Evolutionary conservation across 2,888 invertebrate species (phyloP).

Genomic region (Hydriomena furcata): DNA sequence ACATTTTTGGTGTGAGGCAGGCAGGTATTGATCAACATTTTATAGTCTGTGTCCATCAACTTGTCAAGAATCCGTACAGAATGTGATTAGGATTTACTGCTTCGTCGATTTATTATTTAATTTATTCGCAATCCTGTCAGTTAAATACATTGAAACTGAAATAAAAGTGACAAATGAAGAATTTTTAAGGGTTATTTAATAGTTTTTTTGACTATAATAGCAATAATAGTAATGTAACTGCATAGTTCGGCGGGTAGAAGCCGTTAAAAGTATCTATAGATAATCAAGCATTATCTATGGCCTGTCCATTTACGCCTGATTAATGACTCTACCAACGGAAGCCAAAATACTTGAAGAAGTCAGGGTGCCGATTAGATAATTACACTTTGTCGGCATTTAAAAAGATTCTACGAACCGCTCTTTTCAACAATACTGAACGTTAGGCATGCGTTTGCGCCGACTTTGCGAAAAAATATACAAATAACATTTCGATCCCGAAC

Average conservation of each 20-base stretch:
- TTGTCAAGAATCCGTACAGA: slow-evolving; percentile 5
- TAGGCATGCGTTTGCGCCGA: slow-evolving; percentile 61
- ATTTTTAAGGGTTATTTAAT: slow-evolving; percentile 25
- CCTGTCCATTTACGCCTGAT: slow-evolving; percentile 61
- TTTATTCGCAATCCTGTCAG: slow-evolving; percentile 16
- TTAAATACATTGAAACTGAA: slow-evolving; percentile 14
- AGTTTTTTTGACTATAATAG: slow-evolving; percentile 20
- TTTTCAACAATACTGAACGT: slow-evolving; percentile 48
- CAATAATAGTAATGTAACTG: slow-evolving; percentile 24
- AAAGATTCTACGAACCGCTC: slow-evolving; percentile 56
- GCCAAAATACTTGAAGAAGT: slow-evolving; percentile 74
- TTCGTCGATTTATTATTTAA: slow-evolving; percentile 16
- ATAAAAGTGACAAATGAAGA: slow-evolving; percentile 21
- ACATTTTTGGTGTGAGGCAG: slow-evolving; percentile 16
- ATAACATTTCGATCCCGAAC: slow-evolving; percentile 65
- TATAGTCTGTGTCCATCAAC: slow-evolving; percentile 3
- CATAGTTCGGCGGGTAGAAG: slow-evolving; percentile 17
- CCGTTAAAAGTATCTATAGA: slow-evolving; percentile 30
- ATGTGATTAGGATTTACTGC: slow-evolving; percentile 12
- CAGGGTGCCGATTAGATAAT: slow-evolving; percentile 75
- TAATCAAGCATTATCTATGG: slow-evolving; percentile 35
- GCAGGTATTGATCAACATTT: slow-evolving; percentile 17
- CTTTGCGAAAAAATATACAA: slow-evolving; percentile 69
- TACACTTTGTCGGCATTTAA: slow-evolving; percentile 65
- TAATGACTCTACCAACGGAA: slow-evolving; percentile 74